Percentiles rank a stretch among this genome's conserved stretches.
phyloP scores from a whole-genome alignment of 2,888 invertebrate genomes.

The Loripinus fragilis region DNA sequence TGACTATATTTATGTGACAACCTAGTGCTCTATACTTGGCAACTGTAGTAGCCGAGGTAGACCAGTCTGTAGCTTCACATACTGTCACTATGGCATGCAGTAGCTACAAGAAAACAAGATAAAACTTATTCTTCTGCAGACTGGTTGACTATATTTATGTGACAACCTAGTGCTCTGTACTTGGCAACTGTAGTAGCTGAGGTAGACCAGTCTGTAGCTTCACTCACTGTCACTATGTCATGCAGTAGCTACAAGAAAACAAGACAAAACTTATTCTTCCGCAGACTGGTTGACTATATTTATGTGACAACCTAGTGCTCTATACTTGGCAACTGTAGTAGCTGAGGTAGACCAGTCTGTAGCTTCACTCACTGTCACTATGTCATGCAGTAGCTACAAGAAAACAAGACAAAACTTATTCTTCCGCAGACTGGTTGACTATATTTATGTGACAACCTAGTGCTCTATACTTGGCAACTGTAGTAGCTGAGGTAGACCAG shows the following conservation, averaged over 20 bases:
- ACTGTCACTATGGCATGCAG: constrained; percentile 78
- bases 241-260: constrained; percentile 67
- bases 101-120: constrained; percentile 58
- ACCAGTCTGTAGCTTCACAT: constrained; percentile 80
- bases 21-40: constrained; percentile 79
- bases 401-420: neutral
- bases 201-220: constrained; percentile 78
- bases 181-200: constrained; percentile 72
- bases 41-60: constrained; percentile 63
- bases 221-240: constrained; percentile 79
- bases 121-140: too few species aligned
- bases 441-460: constrained; percentile 73
- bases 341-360: constrained; percentile 76
- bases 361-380: constrained; percentile 78
- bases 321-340: constrained; percentile 75
- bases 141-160: constrained; percentile 61
- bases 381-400: constrained; percentile 75
- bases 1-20: constrained; percentile 68
- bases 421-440: too few species aligned
- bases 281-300: constrained; percentile 52
- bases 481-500: constrained; percentile 72
- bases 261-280: neutral
- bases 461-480: constrained; percentile 78
- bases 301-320: constrained; percentile 77
- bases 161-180: constrained; percentile 78